Evolutionary conservation across 2,797 vertebrate genomes (phyloP), one percentile per base, ranked within the genome.

Genomic region (Caiman crocodilus): DNA sequence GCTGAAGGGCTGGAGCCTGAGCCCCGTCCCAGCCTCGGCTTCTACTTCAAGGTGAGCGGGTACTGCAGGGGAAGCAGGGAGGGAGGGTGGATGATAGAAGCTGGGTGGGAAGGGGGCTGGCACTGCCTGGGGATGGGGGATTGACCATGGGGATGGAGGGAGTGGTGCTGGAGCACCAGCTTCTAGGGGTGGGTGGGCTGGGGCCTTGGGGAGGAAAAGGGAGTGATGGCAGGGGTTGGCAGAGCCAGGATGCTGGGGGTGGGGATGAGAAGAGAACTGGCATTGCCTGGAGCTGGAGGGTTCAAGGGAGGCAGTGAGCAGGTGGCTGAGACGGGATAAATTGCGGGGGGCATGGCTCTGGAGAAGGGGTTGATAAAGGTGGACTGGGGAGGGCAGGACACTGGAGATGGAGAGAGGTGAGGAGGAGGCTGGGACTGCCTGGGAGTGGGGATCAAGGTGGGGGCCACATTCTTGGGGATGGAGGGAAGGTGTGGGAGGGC

Each of bases 1-100:
- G 98, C 98, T 35, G 99, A 99, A 80, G 96, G 95, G n/a, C 97
- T 96, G 0, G 98, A 98, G 84, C 96, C 97, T 0, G 99, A 99
- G 59, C 85, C 85, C 30, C 92, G 95, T 6, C 1, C 88, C 0
- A 94, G 96, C 6, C 84, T 95, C 18, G 99, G 99, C 9, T 99
- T 99, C 98, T 99, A 99, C 97, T 99, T 99, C 82, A 99, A 99
- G 98, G 99, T 99, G 74, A 84, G 95, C 4, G 42, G 32, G 25
- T 28, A 12, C 65, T 6, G 14, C 60, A 4, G 8, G 14, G 69
- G 71, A 56, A 9, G 23, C 3, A 7, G 13, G 73, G 25, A 14
- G 23, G 20, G 26, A 10, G 50, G 26, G 50, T 3, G 55, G 50
- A 64, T 14, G 26, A 26, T 63, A 28, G 61, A 13, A 11, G 61